Evolutionary conservation across 1,140 invertebrate genomes (phyloP).

Genomic region (Drosophila tropicalis): DNA sequence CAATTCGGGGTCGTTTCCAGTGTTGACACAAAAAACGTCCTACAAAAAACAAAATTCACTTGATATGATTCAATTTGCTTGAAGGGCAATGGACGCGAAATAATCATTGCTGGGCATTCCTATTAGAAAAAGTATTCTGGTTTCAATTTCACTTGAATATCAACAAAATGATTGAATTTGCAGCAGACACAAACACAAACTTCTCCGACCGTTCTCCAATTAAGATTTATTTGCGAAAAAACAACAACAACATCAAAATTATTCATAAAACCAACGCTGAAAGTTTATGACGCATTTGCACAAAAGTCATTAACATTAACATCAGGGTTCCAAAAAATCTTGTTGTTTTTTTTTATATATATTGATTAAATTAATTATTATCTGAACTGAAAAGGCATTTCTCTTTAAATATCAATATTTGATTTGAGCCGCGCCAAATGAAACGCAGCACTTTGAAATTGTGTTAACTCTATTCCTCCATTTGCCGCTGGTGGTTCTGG

Average conservation of each 20-base stretch:
- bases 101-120: neutral
- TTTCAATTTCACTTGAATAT: slow-evolving; percentile 7
- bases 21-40: neutral
- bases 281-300: slow-evolving; percentile 51
- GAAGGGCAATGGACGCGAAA: too few species aligned
- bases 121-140: neutral
- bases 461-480: neutral
- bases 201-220: neutral
- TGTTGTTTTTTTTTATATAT: slow-evolving; percentile 2
- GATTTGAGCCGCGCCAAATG: slow-evolving; percentile 25
- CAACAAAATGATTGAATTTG: slow-evolving; percentile 1
- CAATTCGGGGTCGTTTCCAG: neutral
- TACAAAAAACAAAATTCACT: neutral
- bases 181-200: slow-evolving; percentile 1
- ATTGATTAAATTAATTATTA: slow-evolving; percentile 41
- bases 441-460: neutral
- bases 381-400: slow-evolving; percentile 3
- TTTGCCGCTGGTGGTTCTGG: neutral
- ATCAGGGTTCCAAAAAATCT: slow-evolving; percentile 9
- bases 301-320: slow-evolving; percentile 55
- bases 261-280: neutral
- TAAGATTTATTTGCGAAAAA: slow-evolving; percentile 33
- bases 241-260: neutral
- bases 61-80: neutral
- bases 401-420: slow-evolving; percentile 32